Percentiles rank a stretch among this genome's conserved stretches.
These are phyloP conservation scores for Gryon sp. DNA, from an alignment of 1,140 invertebrate genomes.

Conservation along the genomic window DNA sequence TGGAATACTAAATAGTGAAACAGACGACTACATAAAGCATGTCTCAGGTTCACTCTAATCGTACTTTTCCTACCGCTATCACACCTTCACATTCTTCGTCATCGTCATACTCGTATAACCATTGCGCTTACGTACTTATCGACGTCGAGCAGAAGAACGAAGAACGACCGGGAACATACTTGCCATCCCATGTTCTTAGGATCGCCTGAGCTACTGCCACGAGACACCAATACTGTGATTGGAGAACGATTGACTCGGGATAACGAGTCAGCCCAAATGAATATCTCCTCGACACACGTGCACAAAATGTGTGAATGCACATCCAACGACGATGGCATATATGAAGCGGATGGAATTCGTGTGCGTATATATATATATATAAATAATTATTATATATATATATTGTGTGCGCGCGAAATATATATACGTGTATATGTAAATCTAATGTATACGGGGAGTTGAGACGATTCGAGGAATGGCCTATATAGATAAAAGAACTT, in stretches of 20 bases:
- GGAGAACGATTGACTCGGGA: constrained; percentile 48
- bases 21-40: background rate
- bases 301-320: constrained; percentile 35
- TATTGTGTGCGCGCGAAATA: background rate
- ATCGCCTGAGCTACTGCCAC: constrained; percentile 55
- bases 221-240: constrained; percentile 60
- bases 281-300: constrained; percentile 32
- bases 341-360: constrained; percentile 22
- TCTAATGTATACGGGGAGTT: constrained; percentile 26
- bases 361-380: constrained; percentile 6
- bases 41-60: constrained; percentile 24
- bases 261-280: constrained; percentile 43
- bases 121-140: constrained; percentile 44
- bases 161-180: constrained; percentile 34
- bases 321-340: constrained; percentile 5
- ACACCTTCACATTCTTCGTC: constrained; percentile 50
- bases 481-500: constrained; percentile 41
- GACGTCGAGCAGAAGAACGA: constrained; percentile 40
- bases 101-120: constrained; percentile 48
- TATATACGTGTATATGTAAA: constrained; percentile 37
- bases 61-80: constrained; percentile 44
- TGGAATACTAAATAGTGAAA: background rate
- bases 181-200: constrained; percentile 45
- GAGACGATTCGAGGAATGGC: constrained; percentile 46
- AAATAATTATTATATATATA: constrained; percentile 2